phyloP scores from a whole-genome alignment of 2,113 vertebrate genomes.

The Mugil cephalus region DNA sequence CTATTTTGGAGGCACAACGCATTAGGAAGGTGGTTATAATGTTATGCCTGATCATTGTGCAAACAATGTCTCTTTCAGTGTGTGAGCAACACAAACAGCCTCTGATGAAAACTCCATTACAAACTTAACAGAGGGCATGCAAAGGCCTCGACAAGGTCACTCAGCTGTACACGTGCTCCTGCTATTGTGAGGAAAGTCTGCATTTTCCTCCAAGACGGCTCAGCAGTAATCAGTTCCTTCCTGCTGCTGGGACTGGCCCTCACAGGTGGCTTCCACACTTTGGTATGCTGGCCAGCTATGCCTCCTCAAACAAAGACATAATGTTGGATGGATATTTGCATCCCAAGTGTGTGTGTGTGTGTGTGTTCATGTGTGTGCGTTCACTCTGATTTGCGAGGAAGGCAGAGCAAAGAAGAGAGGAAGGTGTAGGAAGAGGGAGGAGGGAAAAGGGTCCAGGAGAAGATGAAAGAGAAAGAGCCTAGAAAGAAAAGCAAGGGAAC shows the following conservation, averaged over 20 bases:
- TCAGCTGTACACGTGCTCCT: background rate
- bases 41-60: background rate
- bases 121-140: slow-evolving; percentile 20
- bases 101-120: slow-evolving; percentile 31
- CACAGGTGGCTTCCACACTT: slow-evolving; percentile 33
- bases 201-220: slow-evolving; percentile 2
- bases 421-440: slow-evolving; percentile 33
- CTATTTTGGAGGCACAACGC: no score
- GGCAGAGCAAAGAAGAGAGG: slow-evolving; percentile 14
- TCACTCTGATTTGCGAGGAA: background rate
- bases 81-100: slow-evolving; percentile 13
- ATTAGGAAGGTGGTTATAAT: no score
- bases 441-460: slow-evolving; percentile 40
- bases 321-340: slow-evolving; percentile 44
- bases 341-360: background rate
- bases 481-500: slow-evolving; percentile 40
- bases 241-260: slow-evolving; percentile 17
- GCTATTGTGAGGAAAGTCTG: slow-evolving; percentile 10
- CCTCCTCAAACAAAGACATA: slow-evolving; percentile 54
- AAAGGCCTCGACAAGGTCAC: slow-evolving; percentile 25
- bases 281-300: slow-evolving; percentile 27
- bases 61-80: background rate
- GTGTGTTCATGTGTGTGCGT: background rate
- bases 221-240: slow-evolving; percentile 14
- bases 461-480: slow-evolving; percentile 54